Conservation (phyloP, 2,113 vertebrate genomes). For the Vulpes vulpes region DNA sequence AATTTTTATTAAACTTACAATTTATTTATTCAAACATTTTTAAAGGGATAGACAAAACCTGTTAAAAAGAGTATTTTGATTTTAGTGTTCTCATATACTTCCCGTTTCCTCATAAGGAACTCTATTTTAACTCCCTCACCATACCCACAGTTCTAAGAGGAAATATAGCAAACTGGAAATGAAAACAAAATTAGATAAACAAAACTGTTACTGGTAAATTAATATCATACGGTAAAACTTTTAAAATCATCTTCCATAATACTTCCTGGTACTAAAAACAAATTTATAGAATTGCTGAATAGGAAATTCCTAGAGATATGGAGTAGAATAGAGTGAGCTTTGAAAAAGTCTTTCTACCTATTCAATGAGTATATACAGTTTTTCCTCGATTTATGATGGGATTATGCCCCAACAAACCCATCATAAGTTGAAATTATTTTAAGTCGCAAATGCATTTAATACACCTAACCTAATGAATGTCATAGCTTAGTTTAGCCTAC, state of each 20-base stretch:
- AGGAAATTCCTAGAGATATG: not conserved
- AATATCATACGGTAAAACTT: conserved; percentile 2
- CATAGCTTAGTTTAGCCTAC: not conserved
- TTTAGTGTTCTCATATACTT: conserved; percentile 50
- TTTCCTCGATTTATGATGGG: not conserved
- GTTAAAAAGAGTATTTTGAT: not conserved
- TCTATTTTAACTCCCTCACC: conserved; percentile 39
- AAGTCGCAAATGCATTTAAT: not conserved
- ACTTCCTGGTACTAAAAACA: conserved; percentile 10
- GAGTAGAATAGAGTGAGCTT: not conserved
- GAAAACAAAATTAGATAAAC: conserved; percentile 34
- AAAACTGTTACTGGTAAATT: conserved; percentile 32
- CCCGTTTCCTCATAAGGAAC: conserved; percentile 47
- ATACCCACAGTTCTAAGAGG: conserved; percentile 50
- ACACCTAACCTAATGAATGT: not conserved
- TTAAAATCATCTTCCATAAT: conserved; percentile 33
- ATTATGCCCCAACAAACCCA: not conserved
- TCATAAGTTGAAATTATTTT: not conserved
- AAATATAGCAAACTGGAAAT: conserved; percentile 60
- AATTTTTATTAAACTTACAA: not conserved
- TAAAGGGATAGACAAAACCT: not conserved
- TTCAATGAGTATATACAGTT: not conserved
- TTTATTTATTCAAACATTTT: conserved; percentile 10
- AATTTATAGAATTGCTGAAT: not conserved
- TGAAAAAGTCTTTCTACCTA: not conserved